A percentile compares a stretch with the other conserved stretches of the same genome.
Conservation (phyloP, 2,888 invertebrate species). For the Melieria omissa region DNA sequence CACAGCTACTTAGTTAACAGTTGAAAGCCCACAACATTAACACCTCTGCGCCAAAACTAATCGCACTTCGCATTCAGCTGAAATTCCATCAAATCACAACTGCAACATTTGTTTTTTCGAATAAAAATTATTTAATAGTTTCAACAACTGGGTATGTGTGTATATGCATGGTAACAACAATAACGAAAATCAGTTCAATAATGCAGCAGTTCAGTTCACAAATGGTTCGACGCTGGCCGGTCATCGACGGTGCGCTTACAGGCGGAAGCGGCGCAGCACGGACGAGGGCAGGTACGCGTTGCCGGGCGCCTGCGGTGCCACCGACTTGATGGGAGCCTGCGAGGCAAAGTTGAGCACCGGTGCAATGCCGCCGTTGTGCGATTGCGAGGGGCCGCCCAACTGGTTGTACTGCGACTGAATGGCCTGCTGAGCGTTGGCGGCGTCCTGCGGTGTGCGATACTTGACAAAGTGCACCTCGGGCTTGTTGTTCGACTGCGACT, state of each 20-base stretch:
- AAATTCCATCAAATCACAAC: too few species aligned
- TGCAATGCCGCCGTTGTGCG: conserved; percentile 55
- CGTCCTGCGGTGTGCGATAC: conserved; percentile 63
- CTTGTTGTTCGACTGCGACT: conserved; percentile 53
- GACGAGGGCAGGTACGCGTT: conserved; percentile 53
- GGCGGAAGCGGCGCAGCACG: conserved; percentile 38
- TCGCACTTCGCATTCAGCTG: too few species aligned
- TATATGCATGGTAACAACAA: too few species aligned
- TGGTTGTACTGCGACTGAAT: conserved; percentile 60
- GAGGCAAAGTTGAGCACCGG: conserved; percentile 58
- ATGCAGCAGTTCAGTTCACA: background rate
- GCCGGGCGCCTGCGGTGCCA: conserved; percentile 45
- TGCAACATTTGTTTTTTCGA: too few species aligned
- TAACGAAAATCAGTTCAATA: conserved; percentile 13
- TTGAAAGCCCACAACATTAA: too few species aligned
- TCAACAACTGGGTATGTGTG: too few species aligned
- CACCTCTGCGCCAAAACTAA: too few species aligned
- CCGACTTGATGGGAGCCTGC: conserved; percentile 44
- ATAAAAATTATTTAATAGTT: too few species aligned
- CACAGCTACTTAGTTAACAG: too few species aligned
- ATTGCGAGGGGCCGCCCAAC: conserved; percentile 51
- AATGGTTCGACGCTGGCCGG: background rate
- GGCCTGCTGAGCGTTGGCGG: conserved; percentile 59
- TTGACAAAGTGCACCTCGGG: conserved; percentile 64
- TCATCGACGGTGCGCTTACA: background rate